These are phyloP conservation scores for Drosophila tropicalis DNA, from an alignment of 1,140 invertebrate species.

Conservation along the genomic window DNA sequence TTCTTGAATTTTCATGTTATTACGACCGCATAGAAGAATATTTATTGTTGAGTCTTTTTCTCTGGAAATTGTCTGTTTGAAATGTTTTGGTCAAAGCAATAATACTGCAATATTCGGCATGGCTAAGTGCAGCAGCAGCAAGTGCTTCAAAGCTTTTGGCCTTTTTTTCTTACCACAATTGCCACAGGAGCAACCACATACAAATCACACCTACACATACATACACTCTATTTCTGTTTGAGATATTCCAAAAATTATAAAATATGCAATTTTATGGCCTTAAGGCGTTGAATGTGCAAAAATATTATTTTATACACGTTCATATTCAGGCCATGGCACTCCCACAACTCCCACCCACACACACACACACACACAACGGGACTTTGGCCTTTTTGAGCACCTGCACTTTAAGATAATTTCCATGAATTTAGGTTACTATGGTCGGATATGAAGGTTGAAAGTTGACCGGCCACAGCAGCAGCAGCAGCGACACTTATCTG, in stretches of 20 bases:
- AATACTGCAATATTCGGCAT: constrained; percentile 44
- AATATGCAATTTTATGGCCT: constrained; percentile 79
- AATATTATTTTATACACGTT: constrained; percentile 77
- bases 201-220: background rate
- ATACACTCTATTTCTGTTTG: constrained; percentile 30
- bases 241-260: constrained; percentile 76
- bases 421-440: constrained; percentile 65
- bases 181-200: background rate
- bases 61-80: constrained; percentile 49
- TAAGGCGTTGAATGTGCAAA: constrained; percentile 71
- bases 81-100: constrained; percentile 53
- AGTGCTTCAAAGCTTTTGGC: background rate
- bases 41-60: background rate
- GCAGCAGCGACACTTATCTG: constrained; percentile 60
- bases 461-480: constrained; percentile 29
- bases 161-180: constrained; percentile 10
- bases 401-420: constrained; percentile 75
- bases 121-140: constrained; percentile 10
- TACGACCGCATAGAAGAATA: background rate
- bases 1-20: constrained; percentile 24
- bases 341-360: constrained; percentile 23
- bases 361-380: background rate
- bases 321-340: constrained; percentile 50
- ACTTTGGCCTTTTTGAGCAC: constrained; percentile 21
- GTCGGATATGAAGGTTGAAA: constrained; percentile 48